Conservation (phyloP, 2,797 vertebrate genomes). For the Cryptoblepharus egeriae region DNA sequence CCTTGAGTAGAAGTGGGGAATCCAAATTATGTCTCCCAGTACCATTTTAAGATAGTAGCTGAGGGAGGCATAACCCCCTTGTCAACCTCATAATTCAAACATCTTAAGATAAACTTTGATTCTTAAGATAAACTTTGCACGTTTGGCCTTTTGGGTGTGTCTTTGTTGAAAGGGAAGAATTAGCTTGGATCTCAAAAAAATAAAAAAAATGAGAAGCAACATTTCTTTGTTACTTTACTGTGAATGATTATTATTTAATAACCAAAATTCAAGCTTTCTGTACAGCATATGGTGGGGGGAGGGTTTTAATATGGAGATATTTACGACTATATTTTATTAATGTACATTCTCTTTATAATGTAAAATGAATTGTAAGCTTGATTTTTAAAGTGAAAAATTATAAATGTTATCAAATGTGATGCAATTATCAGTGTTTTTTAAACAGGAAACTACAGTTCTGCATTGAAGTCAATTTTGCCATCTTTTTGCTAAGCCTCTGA, state of each 20-base stretch:
- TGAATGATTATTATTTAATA: conserved; percentile 30
- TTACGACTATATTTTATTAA: conserved; percentile 31
- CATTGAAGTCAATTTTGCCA: not conserved
- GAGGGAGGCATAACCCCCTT: too few species aligned
- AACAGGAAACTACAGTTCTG: conserved; percentile 29
- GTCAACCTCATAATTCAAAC: too few species aligned
- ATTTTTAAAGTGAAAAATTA: not conserved
- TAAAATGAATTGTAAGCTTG: conserved; percentile 7
- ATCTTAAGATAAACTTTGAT: too few species aligned
- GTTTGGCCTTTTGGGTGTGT: not conserved
- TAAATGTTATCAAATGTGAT: not conserved
- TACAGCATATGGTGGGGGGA: not conserved
- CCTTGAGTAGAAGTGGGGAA: too few species aligned
- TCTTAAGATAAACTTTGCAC: not conserved
- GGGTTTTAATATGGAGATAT: conserved; percentile 9
- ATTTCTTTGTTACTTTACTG: conserved; percentile 10
- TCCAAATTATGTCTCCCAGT: too few species aligned
- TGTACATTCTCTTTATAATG: conserved; percentile 19
- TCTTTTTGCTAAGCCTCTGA: not conserved
- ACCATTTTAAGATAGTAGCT: too few species aligned
- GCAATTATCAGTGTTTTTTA: not conserved
- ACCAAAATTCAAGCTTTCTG: conserved; percentile 10
- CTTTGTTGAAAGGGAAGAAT: not conserved
- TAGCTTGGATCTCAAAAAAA: not conserved
- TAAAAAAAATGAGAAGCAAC: too few species aligned